Conservation (phyloP, 2,888 invertebrate genomes). For the Limenitis camilla region DNA sequence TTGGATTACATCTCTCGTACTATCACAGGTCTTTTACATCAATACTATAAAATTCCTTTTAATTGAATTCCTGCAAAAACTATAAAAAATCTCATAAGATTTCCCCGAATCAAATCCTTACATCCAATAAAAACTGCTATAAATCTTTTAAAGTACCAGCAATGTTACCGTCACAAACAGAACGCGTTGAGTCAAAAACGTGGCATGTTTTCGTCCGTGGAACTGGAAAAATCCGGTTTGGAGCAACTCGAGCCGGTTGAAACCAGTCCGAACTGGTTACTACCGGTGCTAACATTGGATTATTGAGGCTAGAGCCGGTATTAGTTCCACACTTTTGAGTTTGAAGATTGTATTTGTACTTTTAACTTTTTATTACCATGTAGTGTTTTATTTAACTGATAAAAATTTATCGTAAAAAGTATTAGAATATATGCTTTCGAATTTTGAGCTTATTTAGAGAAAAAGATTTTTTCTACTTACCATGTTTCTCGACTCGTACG, state of each 20-base stretch:
- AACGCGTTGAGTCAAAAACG: conserved; percentile 17
- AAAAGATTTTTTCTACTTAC: no score
- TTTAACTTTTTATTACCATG: neutral
- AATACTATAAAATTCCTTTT: no score
- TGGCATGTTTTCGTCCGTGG: conserved; percentile 23
- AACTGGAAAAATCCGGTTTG: conserved; percentile 27
- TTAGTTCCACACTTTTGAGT: conserved; percentile 20
- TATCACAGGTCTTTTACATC: no score
- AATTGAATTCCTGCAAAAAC: no score
- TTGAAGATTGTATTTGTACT: neutral
- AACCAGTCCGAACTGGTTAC: conserved; percentile 26
- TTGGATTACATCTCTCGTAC: no score
- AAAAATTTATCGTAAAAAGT: no score
- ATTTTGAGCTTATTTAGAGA: no score
- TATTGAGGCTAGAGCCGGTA: conserved; percentile 27
- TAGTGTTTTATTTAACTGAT: no score
- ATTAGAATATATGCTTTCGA: no score
- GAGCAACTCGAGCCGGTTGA: conserved; percentile 25
- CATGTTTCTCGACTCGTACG: no score
- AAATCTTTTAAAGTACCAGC: conserved; percentile 17
- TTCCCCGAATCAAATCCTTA: conserved; percentile 2
- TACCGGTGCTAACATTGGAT: conserved; percentile 24
- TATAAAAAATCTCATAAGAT: conserved; percentile 5
- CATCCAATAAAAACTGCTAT: conserved; percentile 14
- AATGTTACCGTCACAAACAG: conserved; percentile 19